Conservation (phyloP, 2,113 vertebrate species). For the Dinomys branickii region DNA sequence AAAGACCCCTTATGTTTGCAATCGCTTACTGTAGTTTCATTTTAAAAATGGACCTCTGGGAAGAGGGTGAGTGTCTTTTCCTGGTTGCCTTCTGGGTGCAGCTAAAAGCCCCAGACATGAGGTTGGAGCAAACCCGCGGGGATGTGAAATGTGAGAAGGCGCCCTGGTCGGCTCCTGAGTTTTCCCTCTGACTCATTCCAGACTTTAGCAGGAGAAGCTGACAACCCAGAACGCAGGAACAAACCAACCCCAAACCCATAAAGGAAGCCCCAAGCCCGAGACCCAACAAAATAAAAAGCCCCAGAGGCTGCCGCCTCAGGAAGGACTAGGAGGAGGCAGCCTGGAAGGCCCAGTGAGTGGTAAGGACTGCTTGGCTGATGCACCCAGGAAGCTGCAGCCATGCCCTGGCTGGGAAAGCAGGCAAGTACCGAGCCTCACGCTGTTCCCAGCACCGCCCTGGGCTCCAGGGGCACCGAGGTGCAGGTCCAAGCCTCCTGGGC, state of each 20-base stretch:
- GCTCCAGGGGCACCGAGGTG: too few relatives aligned
- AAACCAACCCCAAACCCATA: background rate
- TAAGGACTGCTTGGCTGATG: too few relatives aligned
- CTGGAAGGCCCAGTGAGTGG: too few relatives aligned
- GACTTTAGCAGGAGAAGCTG: background rate
- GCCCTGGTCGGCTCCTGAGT: background rate
- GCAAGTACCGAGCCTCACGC: too few relatives aligned
- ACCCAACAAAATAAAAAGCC: background rate
- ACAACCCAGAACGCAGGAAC: background rate
- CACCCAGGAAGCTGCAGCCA: background rate
- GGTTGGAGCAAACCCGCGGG: background rate
- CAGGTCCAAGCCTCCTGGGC: too few relatives aligned
- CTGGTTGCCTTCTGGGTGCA: background rate
- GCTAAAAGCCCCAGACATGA: background rate
- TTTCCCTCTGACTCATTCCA: background rate
- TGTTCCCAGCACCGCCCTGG: too few relatives aligned
- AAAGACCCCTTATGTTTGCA: conserved; percentile 75
- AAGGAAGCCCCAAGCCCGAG: background rate
- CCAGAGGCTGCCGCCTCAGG: background rate
- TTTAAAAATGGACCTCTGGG: background rate
- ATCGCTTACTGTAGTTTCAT: background rate
- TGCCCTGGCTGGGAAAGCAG: too few relatives aligned
- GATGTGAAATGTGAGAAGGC: background rate
- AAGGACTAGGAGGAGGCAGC: background rate
- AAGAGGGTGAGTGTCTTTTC: background rate